These are phyloP conservation scores for Monochamus alternatus DNA, from an alignment of 2,888 invertebrate species.

Conservation along the genomic window DNA sequence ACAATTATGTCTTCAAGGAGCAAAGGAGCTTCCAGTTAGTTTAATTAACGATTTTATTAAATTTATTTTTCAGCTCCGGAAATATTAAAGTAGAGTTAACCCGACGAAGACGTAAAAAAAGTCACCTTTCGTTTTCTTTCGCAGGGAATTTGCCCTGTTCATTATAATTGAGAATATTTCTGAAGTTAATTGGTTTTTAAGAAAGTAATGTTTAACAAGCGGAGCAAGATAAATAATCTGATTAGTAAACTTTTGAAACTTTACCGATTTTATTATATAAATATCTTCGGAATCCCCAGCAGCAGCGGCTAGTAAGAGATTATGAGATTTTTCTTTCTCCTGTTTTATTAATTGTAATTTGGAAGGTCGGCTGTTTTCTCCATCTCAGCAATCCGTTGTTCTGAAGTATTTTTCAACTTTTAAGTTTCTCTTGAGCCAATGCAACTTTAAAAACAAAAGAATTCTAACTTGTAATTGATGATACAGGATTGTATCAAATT, in stretches of 20 bases:
- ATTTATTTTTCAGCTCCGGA: neutral
- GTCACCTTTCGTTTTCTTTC: neutral
- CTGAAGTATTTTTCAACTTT: neutral
- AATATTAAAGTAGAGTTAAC: neutral
- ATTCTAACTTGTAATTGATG: too few relatives aligned
- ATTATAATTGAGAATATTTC: slow-evolving; percentile 28
- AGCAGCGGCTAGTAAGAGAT: slow-evolving; percentile 9
- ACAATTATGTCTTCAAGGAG: neutral
- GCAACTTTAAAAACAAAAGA: too few relatives aligned
- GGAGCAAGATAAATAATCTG: slow-evolving; percentile 34
- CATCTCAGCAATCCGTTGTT: neutral
- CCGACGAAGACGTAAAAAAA: neutral
- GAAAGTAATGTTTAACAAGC: slow-evolving; percentile 28
- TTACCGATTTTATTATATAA: slow-evolving; percentile 39
- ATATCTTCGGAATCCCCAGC: slow-evolving; percentile 18
- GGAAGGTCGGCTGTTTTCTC: neutral
- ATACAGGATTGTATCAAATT: too few relatives aligned
- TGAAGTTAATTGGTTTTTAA: slow-evolving; percentile 34
- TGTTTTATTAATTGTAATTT: slow-evolving; percentile 17
- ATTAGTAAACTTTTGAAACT: slow-evolving; percentile 38
- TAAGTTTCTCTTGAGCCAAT: too few relatives aligned
- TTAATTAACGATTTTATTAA: neutral
- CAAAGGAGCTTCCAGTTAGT: neutral
- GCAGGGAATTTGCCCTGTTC: slow-evolving; percentile 16
- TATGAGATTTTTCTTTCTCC: slow-evolving; percentile 16